Percentiles rank a stretch among this genome's conserved stretches.
These are phyloP conservation scores for Acheta domesticus DNA, from an alignment of 2,888 invertebrate genomes.

Conservation along the genomic window DNA sequence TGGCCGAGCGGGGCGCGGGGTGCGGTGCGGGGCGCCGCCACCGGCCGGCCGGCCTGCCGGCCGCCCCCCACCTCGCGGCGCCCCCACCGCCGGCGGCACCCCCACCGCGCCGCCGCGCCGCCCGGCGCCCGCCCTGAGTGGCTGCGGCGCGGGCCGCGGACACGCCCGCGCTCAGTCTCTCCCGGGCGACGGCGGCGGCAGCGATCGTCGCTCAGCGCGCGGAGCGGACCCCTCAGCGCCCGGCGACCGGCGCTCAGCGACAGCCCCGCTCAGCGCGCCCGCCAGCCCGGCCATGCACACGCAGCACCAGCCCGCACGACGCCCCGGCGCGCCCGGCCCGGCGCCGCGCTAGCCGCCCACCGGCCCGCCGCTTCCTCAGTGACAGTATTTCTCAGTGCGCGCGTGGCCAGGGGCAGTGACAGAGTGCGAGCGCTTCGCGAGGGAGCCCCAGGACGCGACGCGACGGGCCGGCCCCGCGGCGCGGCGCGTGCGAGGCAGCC, in stretches of 20 bases:
- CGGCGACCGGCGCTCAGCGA: not conserved
- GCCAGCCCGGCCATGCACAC: slow-evolving; percentile 23
- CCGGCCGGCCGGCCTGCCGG: not conserved
- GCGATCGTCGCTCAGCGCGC: slow-evolving; percentile 25
- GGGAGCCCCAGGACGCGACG: not conserved
- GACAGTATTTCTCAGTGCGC: too few species aligned
- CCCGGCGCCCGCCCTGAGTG: slow-evolving; percentile 9
- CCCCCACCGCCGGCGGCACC: slow-evolving; percentile 25
- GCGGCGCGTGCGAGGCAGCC: not conserved
- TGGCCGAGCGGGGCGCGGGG: not conserved
- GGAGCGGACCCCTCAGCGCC: not conserved
- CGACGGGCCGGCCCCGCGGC: slow-evolving; percentile 22
- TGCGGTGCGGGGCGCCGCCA: not conserved
- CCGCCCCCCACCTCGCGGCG: not conserved
- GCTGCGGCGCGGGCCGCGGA: slow-evolving; percentile 22
- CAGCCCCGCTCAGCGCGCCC: not conserved
- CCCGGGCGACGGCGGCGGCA: slow-evolving; percentile 25
- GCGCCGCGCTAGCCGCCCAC: not conserved
- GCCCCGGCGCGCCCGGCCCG: slow-evolving; percentile 21
- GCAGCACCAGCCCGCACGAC: not conserved
- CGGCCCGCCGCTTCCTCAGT: too few species aligned
- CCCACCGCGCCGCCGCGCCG: slow-evolving; percentile 4
- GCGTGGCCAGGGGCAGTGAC: too few species aligned
- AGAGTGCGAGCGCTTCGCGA: slow-evolving; percentile 24
- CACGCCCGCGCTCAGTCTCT: slow-evolving; percentile 9